Conservation (phyloP, 2,797 vertebrate genomes). For the Meda fulgida region DNA sequence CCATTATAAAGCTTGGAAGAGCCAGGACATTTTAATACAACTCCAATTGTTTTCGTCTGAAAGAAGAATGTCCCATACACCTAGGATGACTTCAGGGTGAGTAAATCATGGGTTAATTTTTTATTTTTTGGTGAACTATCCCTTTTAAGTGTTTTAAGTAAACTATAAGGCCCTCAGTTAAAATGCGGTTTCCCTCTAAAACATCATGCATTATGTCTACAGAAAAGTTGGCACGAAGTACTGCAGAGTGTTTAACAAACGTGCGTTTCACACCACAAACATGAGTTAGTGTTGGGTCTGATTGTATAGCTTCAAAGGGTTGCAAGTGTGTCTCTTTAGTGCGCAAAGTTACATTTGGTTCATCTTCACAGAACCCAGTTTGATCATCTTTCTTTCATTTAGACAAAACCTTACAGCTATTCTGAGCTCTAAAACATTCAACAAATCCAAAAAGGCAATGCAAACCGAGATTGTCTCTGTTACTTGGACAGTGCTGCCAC, state of each 20-base stretch:
- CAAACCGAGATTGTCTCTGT: conserved; percentile 32
- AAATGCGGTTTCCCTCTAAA: not conserved
- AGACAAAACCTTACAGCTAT: conserved; percentile 49
- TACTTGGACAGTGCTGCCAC: conserved; percentile 16
- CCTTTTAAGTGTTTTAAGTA: no score
- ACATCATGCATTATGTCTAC: conserved; percentile 44
- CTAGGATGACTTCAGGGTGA: no score
- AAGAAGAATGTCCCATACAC: no score
- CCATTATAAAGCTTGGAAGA: no score
- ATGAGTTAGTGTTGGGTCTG: conserved; percentile 4
- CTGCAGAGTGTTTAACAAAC: conserved; percentile 39
- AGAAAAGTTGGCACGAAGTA: conserved; percentile 45
- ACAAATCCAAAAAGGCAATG: conserved; percentile 50
- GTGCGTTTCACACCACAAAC: conserved; percentile 35
- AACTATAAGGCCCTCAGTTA: no score
- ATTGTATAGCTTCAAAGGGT: conserved; percentile 1
- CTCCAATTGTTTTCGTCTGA: no score
- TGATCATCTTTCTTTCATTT: conserved; percentile 29
- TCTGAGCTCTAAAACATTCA: conserved; percentile 33
- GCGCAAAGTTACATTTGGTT: not conserved
- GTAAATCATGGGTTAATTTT: no score
- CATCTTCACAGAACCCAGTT: conserved; percentile 51
- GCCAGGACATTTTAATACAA: no score
- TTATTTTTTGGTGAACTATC: no score
- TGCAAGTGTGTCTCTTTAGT: conserved; percentile 8